phyloP scores from a whole-genome alignment of 2,888 invertebrate genomes.

The Yponomeuta cagnagella region DNA sequence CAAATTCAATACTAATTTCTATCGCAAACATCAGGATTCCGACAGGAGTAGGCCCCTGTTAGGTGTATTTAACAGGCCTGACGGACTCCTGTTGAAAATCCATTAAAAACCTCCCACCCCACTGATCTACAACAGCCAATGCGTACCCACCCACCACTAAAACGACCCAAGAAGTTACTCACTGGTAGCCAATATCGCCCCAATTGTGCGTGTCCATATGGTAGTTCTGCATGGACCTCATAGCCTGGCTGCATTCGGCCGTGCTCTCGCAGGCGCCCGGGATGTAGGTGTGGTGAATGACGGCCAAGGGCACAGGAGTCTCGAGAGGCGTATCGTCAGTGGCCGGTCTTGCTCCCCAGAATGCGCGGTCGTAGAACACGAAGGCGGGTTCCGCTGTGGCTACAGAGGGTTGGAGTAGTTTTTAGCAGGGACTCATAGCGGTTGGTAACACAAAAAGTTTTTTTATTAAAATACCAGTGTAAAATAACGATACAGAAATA shows the following conservation, averaged over 20 bases:
- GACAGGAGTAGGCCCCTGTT: too few species aligned
- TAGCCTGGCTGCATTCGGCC: slow-evolving; percentile 69
- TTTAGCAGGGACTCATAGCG: too few species aligned
- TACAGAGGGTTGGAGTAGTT: too few species aligned
- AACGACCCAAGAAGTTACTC: background rate
- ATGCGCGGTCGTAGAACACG: slow-evolving; percentile 50
- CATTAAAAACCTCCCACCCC: too few species aligned
- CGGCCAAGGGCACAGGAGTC: slow-evolving; percentile 79
- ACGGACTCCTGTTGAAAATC: too few species aligned
- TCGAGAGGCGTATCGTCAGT: slow-evolving; percentile 55
- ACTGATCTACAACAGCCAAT: too few species aligned
- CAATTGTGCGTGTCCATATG: slow-evolving; percentile 76
- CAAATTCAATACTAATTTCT: too few species aligned
- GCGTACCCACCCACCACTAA: too few species aligned
- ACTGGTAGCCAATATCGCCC: slow-evolving; percentile 82
- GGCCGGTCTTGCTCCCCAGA: slow-evolving; percentile 77
- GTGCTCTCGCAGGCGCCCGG: slow-evolving; percentile 76
- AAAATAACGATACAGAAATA: too few species aligned
- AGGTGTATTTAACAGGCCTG: too few species aligned
- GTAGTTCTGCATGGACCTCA: slow-evolving; percentile 80
- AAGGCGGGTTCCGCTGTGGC: slow-evolving; percentile 21
- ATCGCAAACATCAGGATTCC: too few species aligned
- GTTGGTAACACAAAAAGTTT: background rate
- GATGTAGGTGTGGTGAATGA: slow-evolving; percentile 82
- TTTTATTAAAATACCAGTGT: background rate